Evolutionary conservation across 2,113 vertebrate genomes (phyloP).

Genomic region (Tupaia chinensis): DNA sequence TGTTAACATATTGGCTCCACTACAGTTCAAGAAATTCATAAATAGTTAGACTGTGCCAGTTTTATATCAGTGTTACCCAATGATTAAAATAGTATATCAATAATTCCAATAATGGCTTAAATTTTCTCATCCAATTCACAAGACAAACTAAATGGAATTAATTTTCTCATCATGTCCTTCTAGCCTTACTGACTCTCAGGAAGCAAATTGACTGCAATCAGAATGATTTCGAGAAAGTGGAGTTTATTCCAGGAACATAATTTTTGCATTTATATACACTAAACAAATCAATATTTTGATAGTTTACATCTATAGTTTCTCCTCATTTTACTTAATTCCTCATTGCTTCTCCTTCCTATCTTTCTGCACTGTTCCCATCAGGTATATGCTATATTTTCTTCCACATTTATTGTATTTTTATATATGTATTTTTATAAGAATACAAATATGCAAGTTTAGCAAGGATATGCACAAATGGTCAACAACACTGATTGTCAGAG

Average conservation of each 20-base stretch:
- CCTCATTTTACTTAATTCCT: neutral
- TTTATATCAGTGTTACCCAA: neutral
- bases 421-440: neutral
- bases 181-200: neutral
- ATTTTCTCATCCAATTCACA: neutral
- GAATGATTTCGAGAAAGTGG: neutral
- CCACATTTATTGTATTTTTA: neutral
- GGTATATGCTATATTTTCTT: neutral
- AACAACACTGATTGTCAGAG: too few relatives aligned
- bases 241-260: neutral
- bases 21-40: neutral
- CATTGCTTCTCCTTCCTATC: neutral
- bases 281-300: neutral
- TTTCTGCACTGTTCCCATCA: neutral
- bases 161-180: neutral
- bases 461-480: too few relatives aligned
- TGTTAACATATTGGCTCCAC: neutral
- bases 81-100: neutral
- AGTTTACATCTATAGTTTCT: neutral
- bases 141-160: neutral
- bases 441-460: neutral
- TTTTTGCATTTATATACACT: neutral
- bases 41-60: neutral
- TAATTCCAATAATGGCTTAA: neutral
- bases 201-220: neutral